Percentiles rank a stretch among this genome's conserved stretches.
These are phyloP conservation scores for Megalonaias nervosa DNA, from an alignment of 1,140 invertebrate species.

Conservation along the genomic window DNA sequence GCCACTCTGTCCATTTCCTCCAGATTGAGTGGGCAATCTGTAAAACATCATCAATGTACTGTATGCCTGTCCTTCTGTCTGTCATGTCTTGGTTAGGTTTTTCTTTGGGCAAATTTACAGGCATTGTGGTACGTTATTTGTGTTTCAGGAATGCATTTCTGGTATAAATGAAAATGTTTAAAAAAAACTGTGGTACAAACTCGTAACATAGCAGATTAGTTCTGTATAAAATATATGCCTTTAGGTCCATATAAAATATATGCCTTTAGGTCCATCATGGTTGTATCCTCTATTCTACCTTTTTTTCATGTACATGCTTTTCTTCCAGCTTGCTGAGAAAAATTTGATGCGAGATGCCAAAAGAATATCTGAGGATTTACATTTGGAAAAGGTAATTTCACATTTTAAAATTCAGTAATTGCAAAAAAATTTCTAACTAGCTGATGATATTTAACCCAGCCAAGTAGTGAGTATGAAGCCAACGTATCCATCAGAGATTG, in stretches of 20 bases:
- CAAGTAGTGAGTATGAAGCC: background rate
- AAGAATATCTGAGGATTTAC: slow-evolving; percentile 86
- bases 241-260: background rate
- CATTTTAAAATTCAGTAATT: background rate
- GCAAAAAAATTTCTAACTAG: slow-evolving; percentile 1
- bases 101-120: no score
- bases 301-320: background rate
- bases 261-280: background rate
- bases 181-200: no score
- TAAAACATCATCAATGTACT: no score
- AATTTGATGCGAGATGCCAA: slow-evolving; percentile 85
- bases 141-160: no score
- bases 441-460: slow-evolving; percentile 5
- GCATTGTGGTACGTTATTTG: no score
- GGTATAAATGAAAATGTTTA: no score
- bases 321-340: slow-evolving; percentile 78
- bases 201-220: background rate
- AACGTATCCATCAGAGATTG: background rate
- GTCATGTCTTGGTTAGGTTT: no score
- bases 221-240: background rate
- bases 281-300: background rate
- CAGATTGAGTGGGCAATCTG: no score
- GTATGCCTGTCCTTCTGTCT: no score
- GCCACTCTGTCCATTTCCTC: no score
- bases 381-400: slow-evolving; percentile 83